Conservation (phyloP, 2,113 vertebrate species). For the Bagarius yarrelli region DNA sequence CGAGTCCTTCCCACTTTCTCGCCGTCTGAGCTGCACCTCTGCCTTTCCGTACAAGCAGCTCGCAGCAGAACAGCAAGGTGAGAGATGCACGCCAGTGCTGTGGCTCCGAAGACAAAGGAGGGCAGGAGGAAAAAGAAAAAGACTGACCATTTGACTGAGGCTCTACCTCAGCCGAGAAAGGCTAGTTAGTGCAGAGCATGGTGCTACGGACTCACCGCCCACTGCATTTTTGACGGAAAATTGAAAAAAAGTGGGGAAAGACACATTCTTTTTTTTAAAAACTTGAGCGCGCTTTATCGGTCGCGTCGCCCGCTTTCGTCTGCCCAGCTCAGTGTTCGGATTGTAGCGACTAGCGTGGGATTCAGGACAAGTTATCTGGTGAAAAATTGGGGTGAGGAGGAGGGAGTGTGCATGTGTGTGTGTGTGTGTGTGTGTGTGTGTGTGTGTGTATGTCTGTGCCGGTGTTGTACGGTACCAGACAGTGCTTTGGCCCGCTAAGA, state of each 20-base stretch:
- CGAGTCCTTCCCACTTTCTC: constrained; percentile 20
- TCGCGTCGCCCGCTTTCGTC: not conserved
- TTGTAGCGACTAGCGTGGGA: constrained; percentile 29
- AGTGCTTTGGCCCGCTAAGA: constrained; percentile 31
- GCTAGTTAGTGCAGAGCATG: constrained; percentile 66
- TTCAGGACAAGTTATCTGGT: constrained; percentile 57
- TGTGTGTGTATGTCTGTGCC: constrained; percentile 28
- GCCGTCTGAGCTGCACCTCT: constrained; percentile 39
- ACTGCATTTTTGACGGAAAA: constrained; percentile 53
- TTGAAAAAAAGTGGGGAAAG: constrained; percentile 47
- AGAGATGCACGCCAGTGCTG: constrained; percentile 64
- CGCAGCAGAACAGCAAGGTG: constrained; percentile 62
- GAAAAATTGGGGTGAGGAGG: constrained; percentile 34
- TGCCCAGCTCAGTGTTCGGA: constrained; percentile 38
- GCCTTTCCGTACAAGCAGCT: constrained; percentile 38
- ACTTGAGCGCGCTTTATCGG: constrained; percentile 1
- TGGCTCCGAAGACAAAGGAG: constrained; percentile 69
- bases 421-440: no score
- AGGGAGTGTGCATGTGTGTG: constrained; percentile 20
- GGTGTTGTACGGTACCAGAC: constrained; percentile 46
- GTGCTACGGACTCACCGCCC: constrained; percentile 54
- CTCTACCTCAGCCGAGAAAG: constrained; percentile 69
- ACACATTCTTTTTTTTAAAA: constrained; percentile 43
- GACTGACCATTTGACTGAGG: constrained; percentile 48
- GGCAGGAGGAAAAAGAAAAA: constrained; percentile 17